Percentiles rank a stretch among this genome's conserved stretches.
Evolutionary conservation across 2,888 invertebrate species (phyloP).

Genomic region (Ptycholaimellus sp.): DNA sequence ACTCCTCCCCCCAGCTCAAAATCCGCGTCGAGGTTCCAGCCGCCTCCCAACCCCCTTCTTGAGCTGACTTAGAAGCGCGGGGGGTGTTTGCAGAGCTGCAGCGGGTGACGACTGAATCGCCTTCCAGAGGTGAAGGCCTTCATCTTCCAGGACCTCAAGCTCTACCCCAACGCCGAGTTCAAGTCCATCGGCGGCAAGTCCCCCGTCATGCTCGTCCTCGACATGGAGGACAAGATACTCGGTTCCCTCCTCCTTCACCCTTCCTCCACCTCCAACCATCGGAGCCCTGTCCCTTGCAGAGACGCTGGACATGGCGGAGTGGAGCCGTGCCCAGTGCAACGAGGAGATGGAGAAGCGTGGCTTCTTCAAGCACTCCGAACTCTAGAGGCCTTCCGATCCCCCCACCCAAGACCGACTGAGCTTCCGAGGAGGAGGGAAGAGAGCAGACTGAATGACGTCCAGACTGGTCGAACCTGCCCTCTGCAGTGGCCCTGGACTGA

Average conservation of each 20-base stretch:
- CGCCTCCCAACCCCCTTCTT: too few relatives aligned
- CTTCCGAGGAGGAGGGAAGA: too few relatives aligned
- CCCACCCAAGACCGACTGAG: too few relatives aligned
- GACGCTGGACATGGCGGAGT: slow-evolving; percentile 36
- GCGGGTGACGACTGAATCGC: slow-evolving; percentile 29
- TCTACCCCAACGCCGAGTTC: slow-evolving; percentile 23
- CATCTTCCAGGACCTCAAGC: too few relatives aligned
- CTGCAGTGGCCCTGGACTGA: too few relatives aligned
- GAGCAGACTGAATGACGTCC: too few relatives aligned
- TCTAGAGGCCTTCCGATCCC: too few relatives aligned
- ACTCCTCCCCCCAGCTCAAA: too few relatives aligned
- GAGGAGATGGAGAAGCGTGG: slow-evolving; percentile 30
- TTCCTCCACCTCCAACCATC: not conserved
- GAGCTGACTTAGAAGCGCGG: too few relatives aligned
- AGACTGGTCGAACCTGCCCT: too few relatives aligned
- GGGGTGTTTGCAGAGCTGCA: slow-evolving; percentile 30
- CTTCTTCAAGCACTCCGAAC: slow-evolving; percentile 16
- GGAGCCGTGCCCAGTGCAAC: slow-evolving; percentile 43
- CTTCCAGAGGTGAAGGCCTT: slow-evolving; percentile 28
- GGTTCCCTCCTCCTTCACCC: not conserved
- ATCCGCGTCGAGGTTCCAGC: too few relatives aligned
- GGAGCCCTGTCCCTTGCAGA: slow-evolving; percentile 8
- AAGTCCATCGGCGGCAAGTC: slow-evolving; percentile 19
- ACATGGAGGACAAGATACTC: slow-evolving; percentile 37
- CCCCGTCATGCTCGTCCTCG: slow-evolving; percentile 19